These are phyloP conservation scores for Dryomyza anilis DNA, from an alignment of 2,888 invertebrate genomes.

Conservation along the genomic window DNA sequence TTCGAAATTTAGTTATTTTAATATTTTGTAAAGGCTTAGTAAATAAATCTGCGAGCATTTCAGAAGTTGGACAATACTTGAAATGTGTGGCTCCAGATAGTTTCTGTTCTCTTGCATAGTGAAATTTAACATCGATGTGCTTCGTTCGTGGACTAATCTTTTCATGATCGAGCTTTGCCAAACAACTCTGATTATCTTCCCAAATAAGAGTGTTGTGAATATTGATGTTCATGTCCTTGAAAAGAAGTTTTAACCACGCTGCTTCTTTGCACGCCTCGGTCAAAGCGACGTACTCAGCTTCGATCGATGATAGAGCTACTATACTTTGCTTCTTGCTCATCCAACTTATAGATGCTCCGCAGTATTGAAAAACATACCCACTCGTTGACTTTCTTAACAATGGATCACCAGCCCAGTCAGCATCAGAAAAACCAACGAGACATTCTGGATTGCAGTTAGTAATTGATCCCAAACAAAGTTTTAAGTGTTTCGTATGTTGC, in stretches of 20 bases:
- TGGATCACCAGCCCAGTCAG: slow-evolving; percentile 46
- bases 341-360: neutral
- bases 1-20: neutral
- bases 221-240: neutral
- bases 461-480: neutral
- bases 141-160: neutral
- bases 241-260: neutral
- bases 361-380: slow-evolving; percentile 34
- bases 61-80: neutral
- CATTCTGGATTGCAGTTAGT: neutral
- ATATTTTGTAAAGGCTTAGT: neutral
- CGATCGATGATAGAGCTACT: neutral
- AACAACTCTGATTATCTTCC: slow-evolving; percentile 3
- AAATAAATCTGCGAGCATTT: neutral
- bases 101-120: neutral
- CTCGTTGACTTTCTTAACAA: slow-evolving; percentile 45
- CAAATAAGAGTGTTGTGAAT: neutral
- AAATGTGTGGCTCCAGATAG: neutral
- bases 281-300: neutral
- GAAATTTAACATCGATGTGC: neutral
- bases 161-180: neutral
- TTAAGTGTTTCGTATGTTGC: neutral
- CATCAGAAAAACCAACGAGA: slow-evolving; percentile 37
- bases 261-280: neutral
- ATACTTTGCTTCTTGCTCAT: slow-evolving; percentile 3